Percentiles rank a stretch among this genome's conserved stretches.
phyloP scores from a whole-genome alignment of 2,113 vertebrate genomes.

The Oreamnos americanus region DNA sequence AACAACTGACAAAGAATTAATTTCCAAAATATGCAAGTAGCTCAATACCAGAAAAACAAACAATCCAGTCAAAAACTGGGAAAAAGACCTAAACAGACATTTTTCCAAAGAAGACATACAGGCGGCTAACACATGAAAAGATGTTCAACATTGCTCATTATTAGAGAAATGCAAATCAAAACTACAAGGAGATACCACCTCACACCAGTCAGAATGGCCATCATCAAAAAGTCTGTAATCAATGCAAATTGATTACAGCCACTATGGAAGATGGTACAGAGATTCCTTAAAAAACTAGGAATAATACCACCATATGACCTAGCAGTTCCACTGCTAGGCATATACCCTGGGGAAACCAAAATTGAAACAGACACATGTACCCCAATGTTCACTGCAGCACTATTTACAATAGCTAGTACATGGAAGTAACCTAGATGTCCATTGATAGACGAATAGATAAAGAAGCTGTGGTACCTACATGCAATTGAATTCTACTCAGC shows the following conservation, averaged over 20 bases:
- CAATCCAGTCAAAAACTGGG: background rate
- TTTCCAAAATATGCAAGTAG: background rate
- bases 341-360: background rate
- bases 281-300: background rate
- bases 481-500: background rate
- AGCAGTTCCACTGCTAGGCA: background rate
- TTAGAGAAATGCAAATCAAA: background rate
- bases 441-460: background rate
- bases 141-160: background rate
- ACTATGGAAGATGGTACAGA: background rate
- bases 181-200: background rate
- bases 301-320: background rate
- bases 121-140: background rate
- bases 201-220: background rate
- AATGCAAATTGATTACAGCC: background rate
- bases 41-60: background rate
- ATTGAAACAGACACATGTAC: background rate
- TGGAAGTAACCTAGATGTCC: background rate
- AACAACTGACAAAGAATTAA: background rate
- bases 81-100: background rate
- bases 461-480: background rate
- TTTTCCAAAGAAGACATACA: background rate
- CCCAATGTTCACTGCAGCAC: background rate
- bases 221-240: background rate
- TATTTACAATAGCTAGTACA: background rate